Base-by-base conservation (phyloP, 2,888 invertebrate species). In the Autographa pulchrina region DNA sequence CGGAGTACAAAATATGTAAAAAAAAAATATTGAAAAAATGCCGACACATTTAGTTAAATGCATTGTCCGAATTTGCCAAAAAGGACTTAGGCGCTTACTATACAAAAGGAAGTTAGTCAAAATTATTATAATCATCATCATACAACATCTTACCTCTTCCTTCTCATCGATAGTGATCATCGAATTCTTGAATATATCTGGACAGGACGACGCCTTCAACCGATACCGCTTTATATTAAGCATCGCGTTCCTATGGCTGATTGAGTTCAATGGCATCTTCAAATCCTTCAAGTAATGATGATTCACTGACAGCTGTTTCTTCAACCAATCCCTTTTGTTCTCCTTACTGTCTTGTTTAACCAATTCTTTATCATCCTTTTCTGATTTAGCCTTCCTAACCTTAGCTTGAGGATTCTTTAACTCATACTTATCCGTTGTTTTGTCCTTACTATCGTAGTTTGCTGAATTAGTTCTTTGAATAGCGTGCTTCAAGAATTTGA, bases 161-260 rank as follows among this genome's bases (percentile, higher is more conserved):
- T 98, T 97, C 81, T 97, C 97, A 62, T 97, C 97, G 65, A 98
- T 96, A 4, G 98, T 98, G 62, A 98, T 97, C 98, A 98, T 98
- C n/a, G 98, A 98, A 89, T 98, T 98, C 84, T 98, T 97, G 88
- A 97, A 98, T 85, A 99, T 98, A 92, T 99, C 98, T 0, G 99
- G 99, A 90, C 99, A 99, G 60, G 99, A 99, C 3, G 98, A 98
- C 0, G 99, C 98, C 76, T 98, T 96, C 72, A 98, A 92, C 68
- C 97, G 96, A 91, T 98, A 98, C 78, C 98, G 97, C 85, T 97
- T 97, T 70, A 98, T 97, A 90, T 98, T 98, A 70, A 98, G 92
- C 96, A 98, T 97, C 7, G 98, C 98, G 59, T 98, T 98, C 62
- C 98, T 97, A 91, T 98, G 98, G 91, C 98, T 98, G 78, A 98